Evolutionary conservation across 2,888 invertebrate species (phyloP).

Genomic region (Machimus atricapillus): DNA sequence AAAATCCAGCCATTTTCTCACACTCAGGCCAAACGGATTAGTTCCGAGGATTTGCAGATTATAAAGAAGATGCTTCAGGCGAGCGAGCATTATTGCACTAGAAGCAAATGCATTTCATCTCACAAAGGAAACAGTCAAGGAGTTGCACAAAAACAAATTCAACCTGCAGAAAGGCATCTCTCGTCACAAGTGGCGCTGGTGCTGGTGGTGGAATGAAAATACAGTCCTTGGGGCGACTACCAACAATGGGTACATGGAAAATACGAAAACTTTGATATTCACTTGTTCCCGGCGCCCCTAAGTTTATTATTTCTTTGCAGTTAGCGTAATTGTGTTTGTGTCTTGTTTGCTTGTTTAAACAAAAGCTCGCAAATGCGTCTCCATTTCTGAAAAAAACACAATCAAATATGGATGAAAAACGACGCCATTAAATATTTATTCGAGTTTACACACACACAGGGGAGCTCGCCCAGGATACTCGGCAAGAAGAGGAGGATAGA

Average conservation of each 20-base stretch:
- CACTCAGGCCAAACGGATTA: constrained; percentile 34
- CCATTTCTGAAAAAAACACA: constrained; percentile 37
- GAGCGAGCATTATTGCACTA: not conserved
- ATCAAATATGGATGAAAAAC: constrained; percentile 41
- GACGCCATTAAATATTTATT: constrained; percentile 36
- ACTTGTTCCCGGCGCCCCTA: constrained; percentile 23
- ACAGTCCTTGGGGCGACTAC: not conserved
- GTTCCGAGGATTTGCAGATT: constrained; percentile 33
- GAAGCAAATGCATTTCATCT: constrained; percentile 15
- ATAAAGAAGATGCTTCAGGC: not conserved
- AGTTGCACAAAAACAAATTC: not conserved
- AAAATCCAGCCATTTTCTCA: constrained; percentile 20
- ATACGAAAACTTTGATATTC: constrained; percentile 31
- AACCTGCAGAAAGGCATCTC: not conserved
- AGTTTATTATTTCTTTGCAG: constrained; percentile 36
- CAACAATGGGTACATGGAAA: not conserved
- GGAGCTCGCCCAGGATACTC: not conserved
- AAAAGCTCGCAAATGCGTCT: constrained; percentile 21
- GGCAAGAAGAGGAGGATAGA: not conserved
- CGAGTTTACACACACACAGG: not conserved
- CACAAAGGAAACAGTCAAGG: constrained; percentile 26
- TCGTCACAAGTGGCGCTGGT: not conserved
- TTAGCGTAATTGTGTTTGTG: constrained; percentile 40
- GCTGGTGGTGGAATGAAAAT: not conserved
- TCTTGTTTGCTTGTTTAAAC: constrained; percentile 24